Evolutionary conservation across 1,140 invertebrate species (phyloP).

Genomic region (Archivesica marissinica): DNA sequence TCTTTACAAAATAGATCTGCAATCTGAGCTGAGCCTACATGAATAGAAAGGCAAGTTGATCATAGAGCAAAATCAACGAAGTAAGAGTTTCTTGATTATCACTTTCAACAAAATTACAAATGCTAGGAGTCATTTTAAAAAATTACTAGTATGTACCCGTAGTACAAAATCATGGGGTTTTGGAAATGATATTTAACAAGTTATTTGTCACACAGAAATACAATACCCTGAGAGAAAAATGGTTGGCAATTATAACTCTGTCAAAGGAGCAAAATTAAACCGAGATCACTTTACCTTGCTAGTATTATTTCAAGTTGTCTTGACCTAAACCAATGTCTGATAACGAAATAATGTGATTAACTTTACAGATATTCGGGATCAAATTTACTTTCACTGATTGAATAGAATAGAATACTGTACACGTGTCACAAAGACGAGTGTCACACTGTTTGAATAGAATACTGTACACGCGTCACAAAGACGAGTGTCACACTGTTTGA

Average conservation of each 20-base stretch:
- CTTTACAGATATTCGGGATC: slow-evolving; percentile 1
- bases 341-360: slow-evolving; percentile 8
- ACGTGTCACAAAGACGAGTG: too few relatives aligned
- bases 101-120: background rate
- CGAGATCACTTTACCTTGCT: background rate
- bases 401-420: too few relatives aligned
- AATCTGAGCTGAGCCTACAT: too few relatives aligned
- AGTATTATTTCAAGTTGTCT: background rate
- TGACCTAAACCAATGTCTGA: background rate
- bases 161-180: background rate
- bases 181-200: slow-evolving; percentile 12
- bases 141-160: background rate
- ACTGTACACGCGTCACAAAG: too few relatives aligned
- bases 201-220: slow-evolving; percentile 12
- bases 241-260: slow-evolving; percentile 26
- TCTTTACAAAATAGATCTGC: too few relatives aligned
- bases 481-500: too few relatives aligned
- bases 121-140: too few relatives aligned
- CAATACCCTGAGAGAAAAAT: slow-evolving; percentile 25
- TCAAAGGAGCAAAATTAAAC: slow-evolving; percentile 19
- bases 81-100: too few relatives aligned
- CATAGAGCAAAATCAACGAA: too few relatives aligned
- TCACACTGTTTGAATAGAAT: too few relatives aligned
- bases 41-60: too few relatives aligned
- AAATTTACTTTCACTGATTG: background rate